A percentile compares a stretch with the other conserved stretches of the same genome.
Evolutionary conservation across 1,140 invertebrate species (phyloP).

Genomic region (Microplitis mediator): DNA sequence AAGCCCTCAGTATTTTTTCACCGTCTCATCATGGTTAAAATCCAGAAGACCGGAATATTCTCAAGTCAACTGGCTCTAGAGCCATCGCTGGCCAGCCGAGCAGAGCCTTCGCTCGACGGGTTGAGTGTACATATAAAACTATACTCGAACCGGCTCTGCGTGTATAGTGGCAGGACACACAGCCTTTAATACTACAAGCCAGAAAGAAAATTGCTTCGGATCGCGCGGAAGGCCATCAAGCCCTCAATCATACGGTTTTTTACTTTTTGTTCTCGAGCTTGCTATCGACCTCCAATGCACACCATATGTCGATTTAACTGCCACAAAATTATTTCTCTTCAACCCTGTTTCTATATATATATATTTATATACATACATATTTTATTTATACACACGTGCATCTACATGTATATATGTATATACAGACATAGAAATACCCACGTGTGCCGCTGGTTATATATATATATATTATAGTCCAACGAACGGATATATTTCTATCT

Average conservation of each 20-base stretch:
- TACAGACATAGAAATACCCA: too few species aligned
- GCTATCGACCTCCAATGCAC: slow-evolving; percentile 5
- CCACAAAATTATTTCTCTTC: slow-evolving; percentile 7
- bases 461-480: too few species aligned
- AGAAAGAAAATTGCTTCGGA: slow-evolving; percentile 33
- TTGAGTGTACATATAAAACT: slow-evolving; percentile 8
- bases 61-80: too few species aligned
- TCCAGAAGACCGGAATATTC: too few species aligned
- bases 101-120: not conserved
- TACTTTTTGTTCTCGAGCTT: slow-evolving; percentile 15
- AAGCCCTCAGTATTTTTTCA: not conserved
- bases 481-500: too few species aligned
- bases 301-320: slow-evolving; percentile 11
- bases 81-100: not conserved
- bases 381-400: not conserved
- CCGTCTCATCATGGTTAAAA: not conserved
- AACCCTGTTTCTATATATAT: not conserved
- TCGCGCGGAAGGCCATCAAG: slow-evolving; percentile 14
- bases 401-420: too few species aligned
- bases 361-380: not conserved
- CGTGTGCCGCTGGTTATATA: too few species aligned
- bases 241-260: slow-evolving; percentile 6
- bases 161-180: not conserved
- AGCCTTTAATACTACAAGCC: not conserved
- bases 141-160: not conserved